Percentiles rank a stretch among this genome's conserved stretches.
Conservation (phyloP, 2,113 vertebrate genomes). For the Ochotona princeps region DNA sequence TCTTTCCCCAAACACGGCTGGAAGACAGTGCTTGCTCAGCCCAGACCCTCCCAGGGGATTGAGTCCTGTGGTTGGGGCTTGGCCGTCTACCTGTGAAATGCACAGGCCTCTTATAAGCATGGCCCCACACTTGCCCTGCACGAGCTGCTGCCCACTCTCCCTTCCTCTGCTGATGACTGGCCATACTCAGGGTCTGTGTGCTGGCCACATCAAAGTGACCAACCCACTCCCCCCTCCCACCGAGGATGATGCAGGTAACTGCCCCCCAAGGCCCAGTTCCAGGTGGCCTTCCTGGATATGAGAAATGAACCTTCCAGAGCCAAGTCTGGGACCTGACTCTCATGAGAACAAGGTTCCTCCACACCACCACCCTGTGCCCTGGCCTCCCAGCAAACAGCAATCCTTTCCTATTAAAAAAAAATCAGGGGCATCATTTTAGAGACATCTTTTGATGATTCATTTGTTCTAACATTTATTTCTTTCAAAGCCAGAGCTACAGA, state of each 20-base stretch:
- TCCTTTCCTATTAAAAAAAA: neutral
- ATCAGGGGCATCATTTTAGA: neutral
- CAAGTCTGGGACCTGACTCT: fast-evolving
- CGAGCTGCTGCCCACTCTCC: fast-evolving
- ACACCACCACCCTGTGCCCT: too few relatives aligned
- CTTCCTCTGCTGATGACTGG: fast-evolving
- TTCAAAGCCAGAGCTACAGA: too few relatives aligned
- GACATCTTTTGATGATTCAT: neutral
- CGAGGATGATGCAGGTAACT: fast-evolving
- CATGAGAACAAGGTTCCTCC: neutral
- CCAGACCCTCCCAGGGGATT: fast-evolving
- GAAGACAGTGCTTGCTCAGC: fast-evolving
- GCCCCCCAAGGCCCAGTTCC: neutral
- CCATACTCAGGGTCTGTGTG: fast-evolving
- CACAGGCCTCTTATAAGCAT: fast-evolving
- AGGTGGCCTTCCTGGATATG: neutral
- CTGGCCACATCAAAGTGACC: too few relatives aligned
- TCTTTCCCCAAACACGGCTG: too few relatives aligned
- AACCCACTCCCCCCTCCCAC: too few relatives aligned
- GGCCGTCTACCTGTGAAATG: fast-evolving
- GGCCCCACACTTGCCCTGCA: fast-evolving
- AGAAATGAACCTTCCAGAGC: fast-evolving
- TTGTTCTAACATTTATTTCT: too few relatives aligned
- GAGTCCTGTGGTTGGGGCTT: fast-evolving
- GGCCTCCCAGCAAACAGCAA: fast-evolving